These are phyloP conservation scores for Paelopatides confundens DNA, from an alignment of 53 echinoderm and acorn worm species.

Conservation along the genomic window DNA sequence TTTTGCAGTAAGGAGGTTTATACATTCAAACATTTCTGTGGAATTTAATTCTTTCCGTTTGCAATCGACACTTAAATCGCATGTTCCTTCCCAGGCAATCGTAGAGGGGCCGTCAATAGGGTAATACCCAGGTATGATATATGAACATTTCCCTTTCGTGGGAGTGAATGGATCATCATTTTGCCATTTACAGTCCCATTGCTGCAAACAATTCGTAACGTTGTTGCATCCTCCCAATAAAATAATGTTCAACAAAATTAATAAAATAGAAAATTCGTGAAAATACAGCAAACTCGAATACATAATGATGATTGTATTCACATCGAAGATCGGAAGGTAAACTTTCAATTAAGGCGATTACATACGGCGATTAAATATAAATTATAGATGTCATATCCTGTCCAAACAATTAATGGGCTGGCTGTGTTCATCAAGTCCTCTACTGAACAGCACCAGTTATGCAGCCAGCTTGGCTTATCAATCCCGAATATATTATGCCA, in stretches of 20 bases:
- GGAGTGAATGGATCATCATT: not conserved
- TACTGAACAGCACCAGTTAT: too few species aligned
- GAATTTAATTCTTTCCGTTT: not conserved
- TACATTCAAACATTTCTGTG: slow-evolving; percentile 22
- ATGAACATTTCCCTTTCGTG: slow-evolving; percentile 3
- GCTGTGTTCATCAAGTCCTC: too few species aligned
- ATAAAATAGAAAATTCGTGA: too few species aligned
- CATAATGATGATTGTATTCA: too few species aligned
- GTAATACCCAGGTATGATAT: not conserved
- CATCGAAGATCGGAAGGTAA: too few species aligned
- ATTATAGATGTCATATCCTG: too few species aligned
- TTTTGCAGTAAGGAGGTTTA: not conserved
- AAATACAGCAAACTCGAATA: too few species aligned
- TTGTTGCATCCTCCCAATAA: not conserved
- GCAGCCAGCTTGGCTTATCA: too few species aligned
- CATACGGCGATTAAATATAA: too few species aligned
- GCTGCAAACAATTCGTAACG: not conserved
- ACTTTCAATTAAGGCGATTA: too few species aligned
- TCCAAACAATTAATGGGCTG: too few species aligned
- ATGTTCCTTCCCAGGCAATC: not conserved
- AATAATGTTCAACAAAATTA: not conserved
- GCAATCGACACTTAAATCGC: not conserved
- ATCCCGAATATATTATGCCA: too few species aligned
- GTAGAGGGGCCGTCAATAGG: slow-evolving; percentile 13
- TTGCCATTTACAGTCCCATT: slow-evolving; percentile 20